phyloP scores from a whole-genome alignment of 2,797 vertebrate genomes.

The Heliangelus exortis region DNA sequence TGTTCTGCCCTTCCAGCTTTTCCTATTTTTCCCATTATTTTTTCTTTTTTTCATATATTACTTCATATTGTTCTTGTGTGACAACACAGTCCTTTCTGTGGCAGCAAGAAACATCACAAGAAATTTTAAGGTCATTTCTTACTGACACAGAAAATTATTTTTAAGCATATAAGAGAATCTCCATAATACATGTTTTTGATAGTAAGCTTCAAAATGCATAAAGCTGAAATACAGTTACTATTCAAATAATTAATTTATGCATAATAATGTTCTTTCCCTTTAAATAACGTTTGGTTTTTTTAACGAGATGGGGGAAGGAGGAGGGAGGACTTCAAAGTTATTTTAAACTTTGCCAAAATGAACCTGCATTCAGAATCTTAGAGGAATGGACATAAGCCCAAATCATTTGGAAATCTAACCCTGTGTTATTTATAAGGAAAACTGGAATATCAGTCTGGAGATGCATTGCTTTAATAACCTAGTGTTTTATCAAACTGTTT shows the following conservation, averaged over 20 bases:
- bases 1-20: not conserved
- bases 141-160: not conserved
- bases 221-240: not conserved
- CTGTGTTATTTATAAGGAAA: not conserved
- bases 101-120: not conserved
- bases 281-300: constrained; percentile 53
- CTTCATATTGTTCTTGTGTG: not conserved
- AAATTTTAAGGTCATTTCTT: constrained; percentile 8
- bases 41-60: not conserved
- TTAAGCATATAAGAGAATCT: not conserved
- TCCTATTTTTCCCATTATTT: not conserved
- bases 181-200: not conserved
- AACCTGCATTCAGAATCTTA: constrained; percentile 49
- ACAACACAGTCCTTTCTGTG: constrained; percentile 1
- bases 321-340: constrained; percentile 58
- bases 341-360: constrained; percentile 66
- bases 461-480: constrained; percentile 27
- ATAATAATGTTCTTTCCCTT: constrained; percentile 64
- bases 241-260: constrained; percentile 3
- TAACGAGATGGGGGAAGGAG: constrained; percentile 59
- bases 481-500: constrained; percentile 26
- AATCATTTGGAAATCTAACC: constrained; percentile 35
- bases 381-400: constrained; percentile 55
- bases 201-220: not conserved
- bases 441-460: constrained; percentile 13